Percentiles rank a stretch among this genome's conserved stretches.
These are phyloP conservation scores for Atta colombica DNA, from an alignment of 1,140 invertebrate genomes.

Conservation along the genomic window DNA sequence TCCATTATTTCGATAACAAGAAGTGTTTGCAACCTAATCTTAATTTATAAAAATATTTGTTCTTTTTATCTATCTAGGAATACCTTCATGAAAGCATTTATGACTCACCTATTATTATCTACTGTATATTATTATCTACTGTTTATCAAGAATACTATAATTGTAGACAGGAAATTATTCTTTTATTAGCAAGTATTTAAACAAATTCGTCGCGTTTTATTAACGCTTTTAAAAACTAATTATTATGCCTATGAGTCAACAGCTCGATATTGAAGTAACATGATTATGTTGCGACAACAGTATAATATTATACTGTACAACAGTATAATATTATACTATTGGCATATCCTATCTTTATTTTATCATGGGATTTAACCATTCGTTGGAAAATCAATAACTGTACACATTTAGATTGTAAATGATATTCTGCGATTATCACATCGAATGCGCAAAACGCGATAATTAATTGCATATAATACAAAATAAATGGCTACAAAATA, in stretches of 20 bases:
- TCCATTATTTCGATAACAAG: no score
- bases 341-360: not conserved
- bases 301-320: not conserved
- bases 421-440: not conserved
- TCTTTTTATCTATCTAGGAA: no score
- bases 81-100: no score
- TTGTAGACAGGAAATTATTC: not conserved
- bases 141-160: not conserved
- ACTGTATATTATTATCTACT: not conserved
- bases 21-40: no score
- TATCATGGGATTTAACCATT: not conserved
- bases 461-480: constrained; percentile 13
- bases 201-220: not conserved
- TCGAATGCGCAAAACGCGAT: not conserved
- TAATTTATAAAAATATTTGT: no score
- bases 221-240: not conserved
- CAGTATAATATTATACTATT: not conserved
- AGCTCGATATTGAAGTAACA: not conserved
- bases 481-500: not conserved
- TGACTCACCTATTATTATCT: no score
- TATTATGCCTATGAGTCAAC: not conserved
- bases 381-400: constrained; percentile 17
- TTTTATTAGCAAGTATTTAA: not conserved
- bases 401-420: not conserved
- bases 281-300: not conserved